A percentile compares a stretch with the other conserved stretches of the same genome.
phyloP scores from a whole-genome alignment of 2,113 vertebrate genomes.

The Dendropsophus ebraccatus region DNA sequence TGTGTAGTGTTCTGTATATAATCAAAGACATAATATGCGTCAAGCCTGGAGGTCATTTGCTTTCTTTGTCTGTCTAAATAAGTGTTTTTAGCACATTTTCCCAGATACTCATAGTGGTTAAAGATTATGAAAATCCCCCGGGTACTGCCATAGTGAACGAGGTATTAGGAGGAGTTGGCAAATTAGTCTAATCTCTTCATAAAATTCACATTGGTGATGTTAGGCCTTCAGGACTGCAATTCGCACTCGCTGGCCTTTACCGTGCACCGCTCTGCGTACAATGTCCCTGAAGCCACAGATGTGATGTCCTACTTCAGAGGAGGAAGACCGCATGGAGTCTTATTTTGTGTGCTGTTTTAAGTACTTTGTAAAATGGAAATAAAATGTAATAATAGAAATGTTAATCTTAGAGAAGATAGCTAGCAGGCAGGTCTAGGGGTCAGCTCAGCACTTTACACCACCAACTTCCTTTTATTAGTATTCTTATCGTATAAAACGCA shows the following conservation, averaged over 20 bases:
- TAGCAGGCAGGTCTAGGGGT: not conserved
- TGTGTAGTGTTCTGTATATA: constrained; percentile 12
- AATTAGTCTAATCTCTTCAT: constrained; percentile 68
- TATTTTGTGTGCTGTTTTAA: constrained; percentile 13
- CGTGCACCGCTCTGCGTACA: not conserved
- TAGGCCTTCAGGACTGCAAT: constrained; percentile 64
- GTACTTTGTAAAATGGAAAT: not conserved
- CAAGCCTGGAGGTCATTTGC: constrained; percentile 17
- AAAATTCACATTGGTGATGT: constrained; percentile 58
- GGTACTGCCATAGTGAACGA: not conserved
- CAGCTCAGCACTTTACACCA: not conserved
- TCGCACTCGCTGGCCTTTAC: not conserved
- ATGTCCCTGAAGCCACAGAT: not conserved
- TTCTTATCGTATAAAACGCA: not conserved
- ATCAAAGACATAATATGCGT: constrained; percentile 24
- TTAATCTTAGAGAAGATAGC: not conserved
- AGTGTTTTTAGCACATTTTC: constrained; percentile 29
- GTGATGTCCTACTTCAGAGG: not conserved
- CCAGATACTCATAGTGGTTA: not conserved
- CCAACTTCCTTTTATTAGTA: not conserved
- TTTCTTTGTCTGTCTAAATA: not conserved
- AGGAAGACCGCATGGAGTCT: not conserved
- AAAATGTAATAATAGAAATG: not conserved
- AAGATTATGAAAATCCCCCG: constrained; percentile 6
- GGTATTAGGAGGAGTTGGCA: constrained; percentile 13